Evolutionary conservation across 2,888 invertebrate genomes (phyloP).

Genomic region (Nomada flava): DNA sequence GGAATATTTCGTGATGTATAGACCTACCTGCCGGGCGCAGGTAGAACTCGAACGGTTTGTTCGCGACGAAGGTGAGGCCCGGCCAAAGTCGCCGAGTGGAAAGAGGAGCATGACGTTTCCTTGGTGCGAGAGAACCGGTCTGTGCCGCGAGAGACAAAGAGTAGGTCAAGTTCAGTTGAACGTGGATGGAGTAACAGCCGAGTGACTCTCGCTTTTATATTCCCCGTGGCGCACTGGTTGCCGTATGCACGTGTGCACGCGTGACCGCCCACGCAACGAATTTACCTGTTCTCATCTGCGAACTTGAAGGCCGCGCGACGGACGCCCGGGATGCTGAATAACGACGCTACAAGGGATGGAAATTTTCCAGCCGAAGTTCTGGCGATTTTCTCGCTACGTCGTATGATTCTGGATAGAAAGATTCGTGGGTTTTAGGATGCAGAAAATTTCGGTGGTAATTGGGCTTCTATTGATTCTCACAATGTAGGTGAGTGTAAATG

Average conservation of each 20-base stretch:
- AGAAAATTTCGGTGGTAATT: no score
- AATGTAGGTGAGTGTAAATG: no score
- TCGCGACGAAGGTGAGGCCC: conserved; percentile 40
- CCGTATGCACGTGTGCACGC: conserved; percentile 53
- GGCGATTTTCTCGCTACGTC: no score
- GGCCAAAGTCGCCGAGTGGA: conserved; percentile 13
- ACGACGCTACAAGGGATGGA: no score
- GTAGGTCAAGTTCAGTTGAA: conserved; percentile 78
- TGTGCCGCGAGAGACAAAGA: conserved; percentile 67
- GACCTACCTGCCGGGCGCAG: conserved; percentile 54
- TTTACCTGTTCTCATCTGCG: conserved; percentile 23
- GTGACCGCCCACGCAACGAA: conserved; percentile 41
- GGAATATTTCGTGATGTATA: conserved; percentile 49
- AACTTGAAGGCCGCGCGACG: not conserved
- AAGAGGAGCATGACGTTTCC: conserved; percentile 26
- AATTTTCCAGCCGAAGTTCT: no score
- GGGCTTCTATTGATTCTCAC: no score
- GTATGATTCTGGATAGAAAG: no score
- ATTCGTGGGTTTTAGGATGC: no score
- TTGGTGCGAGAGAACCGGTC: conserved; percentile 33
- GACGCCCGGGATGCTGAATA: not conserved
- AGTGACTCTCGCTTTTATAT: conserved; percentile 74
- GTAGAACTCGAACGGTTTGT: conserved; percentile 50
- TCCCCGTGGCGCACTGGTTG: conserved; percentile 41
- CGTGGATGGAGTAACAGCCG: conserved; percentile 70